Percentiles rank a stretch among this genome's conserved stretches.
These are phyloP conservation scores for Drosophila athabasca DNA, from an alignment of 1,140 invertebrate genomes.

Conservation along the genomic window DNA sequence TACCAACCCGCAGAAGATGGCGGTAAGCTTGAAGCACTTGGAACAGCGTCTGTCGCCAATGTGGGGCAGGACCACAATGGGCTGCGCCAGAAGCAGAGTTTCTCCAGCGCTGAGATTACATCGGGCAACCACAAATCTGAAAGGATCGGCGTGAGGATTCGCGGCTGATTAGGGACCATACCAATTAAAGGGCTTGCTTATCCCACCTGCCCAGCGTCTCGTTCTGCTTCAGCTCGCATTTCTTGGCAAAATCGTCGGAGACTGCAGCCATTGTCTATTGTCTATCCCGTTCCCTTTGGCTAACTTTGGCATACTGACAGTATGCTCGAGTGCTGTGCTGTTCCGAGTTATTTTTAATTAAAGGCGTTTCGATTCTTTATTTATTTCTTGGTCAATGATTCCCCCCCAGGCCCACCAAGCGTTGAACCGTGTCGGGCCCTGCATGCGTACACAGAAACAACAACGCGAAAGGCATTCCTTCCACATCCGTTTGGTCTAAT, in stretches of 20 bases:
- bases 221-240: conserved; percentile 67
- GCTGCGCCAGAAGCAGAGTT: conserved; percentile 87
- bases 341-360: conserved; percentile 66
- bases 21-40: conserved; percentile 58
- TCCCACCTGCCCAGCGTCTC: conserved; percentile 75
- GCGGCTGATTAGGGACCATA: neutral
- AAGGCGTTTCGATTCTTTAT: conserved; percentile 71
- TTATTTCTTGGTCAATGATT: conserved; percentile 63
- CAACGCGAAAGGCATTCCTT: conserved; percentile 13
- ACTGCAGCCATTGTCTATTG: conserved; percentile 52
- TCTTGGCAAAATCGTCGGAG: conserved; percentile 68
- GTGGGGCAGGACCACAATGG: conserved; percentile 88
- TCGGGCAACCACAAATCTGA: conserved; percentile 87
- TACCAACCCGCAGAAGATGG: conserved; percentile 81
- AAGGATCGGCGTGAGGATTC: conserved; percentile 73
- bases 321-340: conserved; percentile 17
- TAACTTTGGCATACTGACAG: conserved; percentile 50
- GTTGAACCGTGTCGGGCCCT: conserved; percentile 45
- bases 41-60: conserved; percentile 83
- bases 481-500: conserved; percentile 20
- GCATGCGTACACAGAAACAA: conserved; percentile 24
- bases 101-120: conserved; percentile 88
- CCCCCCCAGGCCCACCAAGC: conserved; percentile 18
- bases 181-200: neutral
- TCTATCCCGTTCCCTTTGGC: conserved; percentile 35